Base-by-base conservation (phyloP, 2,113 vertebrate species). In the Rattus rattus region DNA sequence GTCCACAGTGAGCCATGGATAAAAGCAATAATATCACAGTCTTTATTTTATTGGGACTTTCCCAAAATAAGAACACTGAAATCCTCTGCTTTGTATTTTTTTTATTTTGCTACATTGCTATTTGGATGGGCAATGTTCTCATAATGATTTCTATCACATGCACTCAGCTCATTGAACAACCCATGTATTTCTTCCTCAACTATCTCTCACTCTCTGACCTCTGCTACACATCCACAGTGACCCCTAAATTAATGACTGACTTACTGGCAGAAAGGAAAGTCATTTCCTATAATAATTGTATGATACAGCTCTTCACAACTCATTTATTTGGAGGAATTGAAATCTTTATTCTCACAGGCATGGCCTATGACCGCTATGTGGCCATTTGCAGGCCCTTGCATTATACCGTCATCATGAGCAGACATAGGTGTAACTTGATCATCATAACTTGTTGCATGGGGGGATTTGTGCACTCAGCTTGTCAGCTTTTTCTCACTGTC, bases 301-400 rank as follows among this genome's bases (percentile, higher is more conserved):
- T 94, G 90, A 24, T n/a, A 22, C 92, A 96, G 33, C 87, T 97
- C 17, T 96, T 97, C 10, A 43, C 14, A 13, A 22, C 36, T 9
- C 94, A 96, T 14, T 96, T 96, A 4, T n/a, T 95, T 36, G 96
- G 94, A 26, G 90, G 49, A 28, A 63, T 88, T 0, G 97, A 96
- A 92, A 79, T 96, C 33, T 97, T 97, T 5, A 69, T 95, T 17
- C 92, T 97, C 47, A 90, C 92, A 0, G 76, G 52, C 0, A 97
- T 98, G 97, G 97, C 95, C 67, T 97, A 95, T 65, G 97, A 97
- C 39, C 36, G 72, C 20, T 97, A 96, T 1, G 54, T 97, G 80
- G 94, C 96, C 77, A 97, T 98, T 61, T 95, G 93, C 36, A 96
- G 87, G 61, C 95, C 92, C 7, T 26, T 97, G 47, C 84, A 86